These are phyloP conservation scores for Syrrhaptes paradoxus DNA, from an alignment of 2,113 vertebrate genomes.

Conservation along the genomic window DNA sequence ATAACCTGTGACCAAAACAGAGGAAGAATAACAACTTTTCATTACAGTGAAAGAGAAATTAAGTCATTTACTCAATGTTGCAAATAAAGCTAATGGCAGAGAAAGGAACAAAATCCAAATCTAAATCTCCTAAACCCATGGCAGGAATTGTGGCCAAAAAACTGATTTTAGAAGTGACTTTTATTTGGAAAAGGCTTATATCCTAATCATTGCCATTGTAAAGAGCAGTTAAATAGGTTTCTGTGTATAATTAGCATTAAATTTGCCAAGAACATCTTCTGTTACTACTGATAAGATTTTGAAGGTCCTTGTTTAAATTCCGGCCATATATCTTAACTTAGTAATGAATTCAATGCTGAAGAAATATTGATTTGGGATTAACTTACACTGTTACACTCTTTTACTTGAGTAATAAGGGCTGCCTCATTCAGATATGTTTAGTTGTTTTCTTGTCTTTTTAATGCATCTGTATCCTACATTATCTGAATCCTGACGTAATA, in stretches of 20 bases:
- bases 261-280: neutral
- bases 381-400: neutral
- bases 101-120: neutral
- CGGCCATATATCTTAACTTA: constrained; percentile 8
- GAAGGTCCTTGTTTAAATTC: neutral
- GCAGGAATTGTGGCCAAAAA: neutral
- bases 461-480: neutral
- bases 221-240: constrained; percentile 13
- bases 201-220: neutral
- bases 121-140: neutral
- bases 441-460: neutral
- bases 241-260: neutral
- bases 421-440: neutral
- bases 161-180: neutral
- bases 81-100: neutral
- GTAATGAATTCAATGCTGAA: neutral
- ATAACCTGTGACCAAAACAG: neutral
- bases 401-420: neutral
- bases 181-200: constrained; percentile 1
- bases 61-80: neutral
- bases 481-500: neutral
- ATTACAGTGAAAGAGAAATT: neutral
- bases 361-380: constrained; percentile 23
- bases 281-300: neutral
- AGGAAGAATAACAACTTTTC: neutral